phyloP scores from a whole-genome alignment of 2,797 vertebrate genomes.

The Argyrosomus regius region DNA sequence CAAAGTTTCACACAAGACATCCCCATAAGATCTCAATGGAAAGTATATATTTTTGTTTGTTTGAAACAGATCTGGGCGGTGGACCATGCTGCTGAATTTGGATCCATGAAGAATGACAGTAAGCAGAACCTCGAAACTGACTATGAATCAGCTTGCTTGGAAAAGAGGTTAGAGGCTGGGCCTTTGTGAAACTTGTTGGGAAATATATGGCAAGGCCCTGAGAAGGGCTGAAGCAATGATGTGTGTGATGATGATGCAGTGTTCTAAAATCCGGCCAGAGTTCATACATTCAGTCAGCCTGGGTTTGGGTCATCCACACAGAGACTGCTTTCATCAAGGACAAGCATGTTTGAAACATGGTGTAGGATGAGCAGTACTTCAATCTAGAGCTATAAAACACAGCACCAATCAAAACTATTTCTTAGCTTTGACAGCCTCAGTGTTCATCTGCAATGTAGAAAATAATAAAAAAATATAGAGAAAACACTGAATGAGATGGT shows the following conservation, averaged over 20 bases:
- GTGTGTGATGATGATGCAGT: slow-evolving; percentile 61
- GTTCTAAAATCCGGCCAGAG: slow-evolving; percentile 37
- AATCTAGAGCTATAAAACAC: neutral
- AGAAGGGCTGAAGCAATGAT: slow-evolving; percentile 43
- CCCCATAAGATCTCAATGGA: neutral
- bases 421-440: too few species aligned
- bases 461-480: too few species aligned
- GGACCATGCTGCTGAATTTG: neutral
- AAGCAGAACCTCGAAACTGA: slow-evolving; percentile 38
- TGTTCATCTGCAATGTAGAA: too few species aligned
- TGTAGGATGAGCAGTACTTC: neutral
- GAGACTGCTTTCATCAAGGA: slow-evolving; percentile 20
- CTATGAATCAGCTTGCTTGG: slow-evolving; percentile 16
- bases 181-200: slow-evolving; percentile 31
- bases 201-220: slow-evolving; percentile 37
- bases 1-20: slow-evolving; percentile 22
- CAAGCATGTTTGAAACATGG: neutral
- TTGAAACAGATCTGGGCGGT: slow-evolving; percentile 8
- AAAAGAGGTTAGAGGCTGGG: slow-evolving; percentile 36
- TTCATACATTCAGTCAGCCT: slow-evolving; percentile 26
- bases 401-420: too few species aligned
- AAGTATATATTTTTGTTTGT: slow-evolving; percentile 22
- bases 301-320: slow-evolving; percentile 20
- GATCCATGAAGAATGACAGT: slow-evolving; percentile 33
- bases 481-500: too few species aligned